phyloP scores from a whole-genome alignment of 2,888 invertebrate species.

The Villa cingulata region DNA sequence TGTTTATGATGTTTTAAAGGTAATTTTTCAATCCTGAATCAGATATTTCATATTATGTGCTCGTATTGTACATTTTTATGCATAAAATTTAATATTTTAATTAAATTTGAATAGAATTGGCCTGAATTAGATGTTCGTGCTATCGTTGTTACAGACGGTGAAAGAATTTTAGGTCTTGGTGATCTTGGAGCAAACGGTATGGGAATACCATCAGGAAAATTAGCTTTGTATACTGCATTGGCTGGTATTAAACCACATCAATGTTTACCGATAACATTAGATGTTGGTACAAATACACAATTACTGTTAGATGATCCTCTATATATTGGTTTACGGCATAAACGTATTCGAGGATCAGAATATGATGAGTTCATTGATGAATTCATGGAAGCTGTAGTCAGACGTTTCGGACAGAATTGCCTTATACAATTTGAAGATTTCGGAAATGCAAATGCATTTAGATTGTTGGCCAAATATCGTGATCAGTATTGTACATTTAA shows the following conservation, averaged over 20 bases:
- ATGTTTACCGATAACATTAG: constrained; percentile 82
- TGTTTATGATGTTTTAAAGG: constrained; percentile 82
- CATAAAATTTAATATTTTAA: constrained; percentile 1
- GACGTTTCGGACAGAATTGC: constrained; percentile 70
- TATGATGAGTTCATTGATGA: constrained; percentile 95
- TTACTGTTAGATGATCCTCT: constrained; percentile 78
- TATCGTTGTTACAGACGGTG: constrained; percentile 94
- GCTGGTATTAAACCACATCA: constrained; percentile 93
- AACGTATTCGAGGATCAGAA: constrained; percentile 62
- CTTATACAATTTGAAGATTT: constrained; percentile 96
- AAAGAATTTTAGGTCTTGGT: constrained; percentile 92
- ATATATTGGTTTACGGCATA: constrained; percentile 85
- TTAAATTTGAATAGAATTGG: constrained; percentile 39
- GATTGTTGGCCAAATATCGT: constrained; percentile 79
- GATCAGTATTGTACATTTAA: constrained; percentile 89
- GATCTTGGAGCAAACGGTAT: constrained; percentile 96
- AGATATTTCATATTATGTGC: constrained; percentile 2
- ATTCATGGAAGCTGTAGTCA: constrained; percentile 87
- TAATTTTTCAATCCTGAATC: constrained; percentile 44
- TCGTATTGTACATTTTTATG: no score
- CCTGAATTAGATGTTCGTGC: constrained; percentile 76
- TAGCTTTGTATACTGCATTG: constrained; percentile 91
- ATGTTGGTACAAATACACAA: constrained; percentile 87
- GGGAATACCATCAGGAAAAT: constrained; percentile 97
- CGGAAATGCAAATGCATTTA: constrained; percentile 93